Base-by-base conservation (phyloP, 2,113 vertebrate genomes). In the Stigmatopora argus region DNA sequence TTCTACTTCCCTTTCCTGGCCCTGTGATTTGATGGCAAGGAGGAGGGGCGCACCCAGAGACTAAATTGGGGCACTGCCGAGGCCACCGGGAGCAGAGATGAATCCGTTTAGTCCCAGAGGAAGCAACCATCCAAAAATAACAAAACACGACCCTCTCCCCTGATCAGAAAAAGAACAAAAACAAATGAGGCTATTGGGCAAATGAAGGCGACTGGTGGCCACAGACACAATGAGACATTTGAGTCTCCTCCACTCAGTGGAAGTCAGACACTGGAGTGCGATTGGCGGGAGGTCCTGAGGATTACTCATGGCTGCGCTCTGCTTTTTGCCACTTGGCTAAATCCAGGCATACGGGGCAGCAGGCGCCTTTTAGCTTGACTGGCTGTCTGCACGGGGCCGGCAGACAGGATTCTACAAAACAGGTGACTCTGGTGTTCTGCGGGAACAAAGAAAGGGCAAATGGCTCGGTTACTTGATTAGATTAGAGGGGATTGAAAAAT, bases 391-490 rank as follows among this genome's bases (percentile, higher is more conserved):
- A 99, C 45, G 86, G 74, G 1, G 81, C 58, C 0, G 86, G 85
- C 0, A 77, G 92, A 81, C 97, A 99, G 0, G 92, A 91, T 81
- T 98, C 93, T 74, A 98, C 92, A 1, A 96, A 93, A 84, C 96
- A 99, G 35, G 95, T 98, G 79, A 98, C 88, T 90, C 98, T 96
- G 65, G 93, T 90, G 4, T 86, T 89, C 97, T 99, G 86, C 7
- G 4, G 21, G 4, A 31, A 26, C 4, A 53, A 21, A 65, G 58
- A 62, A 38, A 14, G 53, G 35, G 44, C 0, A 60, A 38, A 62
- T 34, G 64, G 55, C 49, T 67, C 34, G 69, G 47, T 64, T 62
- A 51, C 17, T 14, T 23, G 14, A 61, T 65, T 52, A 56, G 63
- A 72, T 60, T 61, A 66, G 17, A 65, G 10, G n/a, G 23, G 68